Conservation (phyloP, 1,140 invertebrate genomes). For the Laodelphax striatellus region DNA sequence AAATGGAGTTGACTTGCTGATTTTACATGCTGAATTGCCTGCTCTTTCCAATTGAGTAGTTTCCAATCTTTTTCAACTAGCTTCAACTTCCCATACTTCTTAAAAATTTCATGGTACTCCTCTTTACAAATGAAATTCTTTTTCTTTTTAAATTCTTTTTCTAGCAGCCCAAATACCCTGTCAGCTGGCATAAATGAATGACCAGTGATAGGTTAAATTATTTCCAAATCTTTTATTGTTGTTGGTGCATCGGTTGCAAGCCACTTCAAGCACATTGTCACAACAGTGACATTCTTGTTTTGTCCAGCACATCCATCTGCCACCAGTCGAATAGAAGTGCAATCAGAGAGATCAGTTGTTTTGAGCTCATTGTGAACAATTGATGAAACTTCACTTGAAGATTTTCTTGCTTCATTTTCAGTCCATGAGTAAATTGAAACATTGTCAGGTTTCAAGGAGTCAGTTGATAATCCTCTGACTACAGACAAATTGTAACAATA, state of each 20-base stretch:
- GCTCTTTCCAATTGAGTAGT: too few species aligned
- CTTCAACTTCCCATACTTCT: background rate
- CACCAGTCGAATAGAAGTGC: slow-evolving; percentile 19
- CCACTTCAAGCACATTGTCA: background rate
- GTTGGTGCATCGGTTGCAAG: slow-evolving; percentile 1
- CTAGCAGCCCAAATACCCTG: slow-evolving; percentile 24
- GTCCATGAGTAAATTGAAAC: slow-evolving; percentile 26
- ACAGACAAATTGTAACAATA: slow-evolving; percentile 31
- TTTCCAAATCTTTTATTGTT: background rate
- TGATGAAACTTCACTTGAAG: slow-evolving; percentile 26
- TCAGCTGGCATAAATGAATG: slow-evolving; percentile 27
- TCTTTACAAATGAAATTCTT: slow-evolving; percentile 13
- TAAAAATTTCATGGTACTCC: slow-evolving; percentile 10
- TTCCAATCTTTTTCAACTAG: too few species aligned
- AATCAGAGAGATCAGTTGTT: slow-evolving; percentile 15
- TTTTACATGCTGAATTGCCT: too few species aligned
- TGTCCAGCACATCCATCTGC: slow-evolving; percentile 25
- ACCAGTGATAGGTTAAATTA: slow-evolving; percentile 21
- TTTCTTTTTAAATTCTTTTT: slow-evolving; percentile 23
- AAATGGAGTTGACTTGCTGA: too few species aligned
- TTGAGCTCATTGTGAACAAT: slow-evolving; percentile 24
- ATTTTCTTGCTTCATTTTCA: slow-evolving; percentile 24
- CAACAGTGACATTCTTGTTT: slow-evolving; percentile 25
- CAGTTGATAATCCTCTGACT: slow-evolving; percentile 25
- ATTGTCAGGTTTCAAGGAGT: slow-evolving; percentile 20